Base-by-base conservation (phyloP, 2,888 invertebrate genomes). In the Eulithis prunata region DNA sequence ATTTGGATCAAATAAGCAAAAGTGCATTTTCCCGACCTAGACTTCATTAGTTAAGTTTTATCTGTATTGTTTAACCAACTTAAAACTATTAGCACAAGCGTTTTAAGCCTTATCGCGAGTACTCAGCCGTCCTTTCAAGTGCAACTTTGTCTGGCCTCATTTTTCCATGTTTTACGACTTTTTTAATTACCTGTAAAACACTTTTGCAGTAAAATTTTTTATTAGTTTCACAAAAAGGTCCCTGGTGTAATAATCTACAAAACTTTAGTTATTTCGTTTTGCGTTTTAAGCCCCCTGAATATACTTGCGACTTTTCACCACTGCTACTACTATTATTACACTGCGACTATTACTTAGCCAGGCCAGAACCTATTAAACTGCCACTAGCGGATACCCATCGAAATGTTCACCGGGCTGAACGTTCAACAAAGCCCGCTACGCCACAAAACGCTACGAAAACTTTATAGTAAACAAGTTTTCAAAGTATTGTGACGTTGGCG, bases 21-120 rank as follows among this genome's bases (percentile, higher is more conserved):
- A 21, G 2, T 7, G 10, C 21, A 21, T 21, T 21, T 21, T 1
- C 21, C 7, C 47, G 7, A 8, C 6, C 8, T 21, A 10, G 11
- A 10, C 49, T 49, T 49, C 21, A 21, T 49, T 49, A 32, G 7
- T 4, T 52, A 32, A 10, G 14, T 51, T 41, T 38, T 49, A 41
- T 58, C 7, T 41, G 36, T 41, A 5, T 21, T 58, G 51, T 43
- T 43, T n/a, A 43, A 43, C 6, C 53, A 14, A 13, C 36, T 12
- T 53, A 38, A 45, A 47, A 54, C 41, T 54, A 54, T 54, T 49
- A 58, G 38, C 46, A 45, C 36, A 46, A 53, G 10, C 60, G 36
- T 54, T 38, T 60, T 43, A 43, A 49, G 14, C 32, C 54, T 64
- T 60, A 64, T 64, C 55, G 51, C 38, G 51, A 59, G 59, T 59